These are phyloP conservation scores for Chironomus riparius DNA, from an alignment of 2,888 invertebrate species.

Conservation along the genomic window DNA sequence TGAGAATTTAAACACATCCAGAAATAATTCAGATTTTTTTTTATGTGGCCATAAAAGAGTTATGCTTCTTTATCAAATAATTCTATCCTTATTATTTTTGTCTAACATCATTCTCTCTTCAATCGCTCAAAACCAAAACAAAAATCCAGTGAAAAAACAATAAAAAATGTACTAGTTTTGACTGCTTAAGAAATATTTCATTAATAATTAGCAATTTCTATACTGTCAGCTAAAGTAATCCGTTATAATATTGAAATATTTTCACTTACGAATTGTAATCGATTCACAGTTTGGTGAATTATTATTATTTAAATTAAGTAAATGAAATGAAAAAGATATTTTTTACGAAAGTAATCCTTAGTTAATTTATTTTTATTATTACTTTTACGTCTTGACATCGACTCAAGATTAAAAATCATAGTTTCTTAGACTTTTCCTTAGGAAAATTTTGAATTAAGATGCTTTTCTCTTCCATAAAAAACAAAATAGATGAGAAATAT, in stretches of 20 bases:
- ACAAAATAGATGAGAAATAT: neutral
- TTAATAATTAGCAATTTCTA: neutral
- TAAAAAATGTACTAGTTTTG: neutral
- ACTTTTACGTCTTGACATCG: neutral
- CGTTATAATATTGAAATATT: neutral
- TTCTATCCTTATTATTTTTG: no score
- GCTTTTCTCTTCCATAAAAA: neutral
- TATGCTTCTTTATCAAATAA: no score
- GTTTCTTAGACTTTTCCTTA: neutral
- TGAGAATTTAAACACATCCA: no score
- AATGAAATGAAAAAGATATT: neutral
- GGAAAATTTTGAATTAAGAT: neutral
- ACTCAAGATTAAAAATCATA: neutral
- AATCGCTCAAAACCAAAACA: neutral
- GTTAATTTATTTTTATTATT: slow-evolving; percentile 1
- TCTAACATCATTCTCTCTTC: neutral
- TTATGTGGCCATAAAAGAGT: no score
- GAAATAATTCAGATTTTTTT: no score
- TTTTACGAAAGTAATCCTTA: neutral
- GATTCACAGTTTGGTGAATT: neutral
- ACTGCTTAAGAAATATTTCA: neutral
- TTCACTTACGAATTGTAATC: neutral
- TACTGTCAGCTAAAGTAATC: neutral
- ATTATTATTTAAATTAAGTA: neutral
- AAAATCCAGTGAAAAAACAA: neutral